These are phyloP conservation scores for Propsilocerus akamusi DNA, from an alignment of 1,140 invertebrate species.

Conservation along the genomic window DNA sequence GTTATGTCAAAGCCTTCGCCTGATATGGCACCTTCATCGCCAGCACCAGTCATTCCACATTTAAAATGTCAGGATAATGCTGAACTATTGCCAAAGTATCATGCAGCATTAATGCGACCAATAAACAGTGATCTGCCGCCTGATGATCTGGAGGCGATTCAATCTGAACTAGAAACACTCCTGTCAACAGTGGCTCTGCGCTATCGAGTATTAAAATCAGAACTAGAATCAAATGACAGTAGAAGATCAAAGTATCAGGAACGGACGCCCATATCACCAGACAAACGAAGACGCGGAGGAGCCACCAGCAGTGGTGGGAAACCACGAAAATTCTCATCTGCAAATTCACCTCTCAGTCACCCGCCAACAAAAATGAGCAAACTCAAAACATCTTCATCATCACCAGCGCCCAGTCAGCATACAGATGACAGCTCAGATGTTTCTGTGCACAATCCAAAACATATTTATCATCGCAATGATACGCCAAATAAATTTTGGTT, in stretches of 20 bases:
- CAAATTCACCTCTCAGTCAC: not conserved
- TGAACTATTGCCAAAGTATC: conserved; percentile 32
- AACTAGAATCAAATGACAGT: conserved; percentile 48
- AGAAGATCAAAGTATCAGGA: conserved; percentile 28
- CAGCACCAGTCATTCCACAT: conserved; percentile 25
- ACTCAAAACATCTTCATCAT: conserved; percentile 26
- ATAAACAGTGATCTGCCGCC: conserved; percentile 45
- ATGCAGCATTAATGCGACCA: conserved; percentile 33
- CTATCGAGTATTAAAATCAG: conserved; percentile 51
- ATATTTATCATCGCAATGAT: conserved; percentile 58
- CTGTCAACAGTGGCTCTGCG: conserved; percentile 63
- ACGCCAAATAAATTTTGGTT: conserved; percentile 91
- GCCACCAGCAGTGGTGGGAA: conserved; percentile 12
- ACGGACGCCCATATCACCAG: conserved; percentile 14
- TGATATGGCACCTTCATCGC: conserved; percentile 3
- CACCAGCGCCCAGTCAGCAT: conserved; percentile 15
- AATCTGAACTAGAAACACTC: conserved; percentile 73
- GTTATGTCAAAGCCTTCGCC: conserved; percentile 4
- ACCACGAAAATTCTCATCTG: not conserved
- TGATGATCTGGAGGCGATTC: conserved; percentile 71
- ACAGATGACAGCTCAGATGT: conserved; percentile 30
- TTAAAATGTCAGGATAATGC: conserved; percentile 26
- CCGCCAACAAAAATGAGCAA: conserved; percentile 29
- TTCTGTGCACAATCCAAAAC: conserved; percentile 22
- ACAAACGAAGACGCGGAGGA: conserved; percentile 33